These are phyloP conservation scores for Nicator chloris DNA, from an alignment of 2,113 vertebrate species.

Conservation along the genomic window DNA sequence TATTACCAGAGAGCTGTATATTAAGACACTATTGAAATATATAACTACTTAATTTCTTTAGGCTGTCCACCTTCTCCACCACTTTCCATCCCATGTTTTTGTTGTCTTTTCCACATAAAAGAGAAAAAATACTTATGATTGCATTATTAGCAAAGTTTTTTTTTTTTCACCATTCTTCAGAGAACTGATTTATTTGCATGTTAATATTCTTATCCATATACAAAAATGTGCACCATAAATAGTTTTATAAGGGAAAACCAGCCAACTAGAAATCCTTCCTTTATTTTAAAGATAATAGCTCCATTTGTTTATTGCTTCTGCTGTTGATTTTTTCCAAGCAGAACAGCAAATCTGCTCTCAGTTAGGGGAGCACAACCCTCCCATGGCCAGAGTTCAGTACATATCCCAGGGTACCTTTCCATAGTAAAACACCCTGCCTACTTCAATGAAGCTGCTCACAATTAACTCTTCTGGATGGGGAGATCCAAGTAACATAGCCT, in stretches of 20 bases:
- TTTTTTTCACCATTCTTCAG: not conserved
- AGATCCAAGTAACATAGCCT: conserved; percentile 2
- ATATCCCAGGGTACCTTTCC: conserved; percentile 4
- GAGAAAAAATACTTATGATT: not conserved
- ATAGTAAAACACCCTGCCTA: not conserved
- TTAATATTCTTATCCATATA: not conserved
- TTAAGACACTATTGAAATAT: not conserved
- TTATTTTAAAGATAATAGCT: conserved; percentile 66
- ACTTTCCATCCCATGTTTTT: not conserved
- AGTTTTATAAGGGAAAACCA: conserved; percentile 56
- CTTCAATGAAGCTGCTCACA: conserved; percentile 6
- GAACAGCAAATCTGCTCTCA: conserved; percentile 46
- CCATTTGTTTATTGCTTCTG: conserved; percentile 52
- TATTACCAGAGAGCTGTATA: not conserved
- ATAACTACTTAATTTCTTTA: not conserved
- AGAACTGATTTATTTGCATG: conserved; percentile 43
- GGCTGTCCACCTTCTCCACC: not conserved
- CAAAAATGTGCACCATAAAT: conserved; percentile 47
- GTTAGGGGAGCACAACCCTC: not conserved
- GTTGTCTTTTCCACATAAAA: not conserved
- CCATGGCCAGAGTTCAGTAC: not conserved
- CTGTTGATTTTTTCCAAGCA: conserved; percentile 59
- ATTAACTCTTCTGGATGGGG: conserved; percentile 30
- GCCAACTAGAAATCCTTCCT: conserved; percentile 71
- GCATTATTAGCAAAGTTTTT: not conserved